Conservation (phyloP, 2,797 vertebrate genomes). For the Pseudocheirus occidentalis region DNA sequence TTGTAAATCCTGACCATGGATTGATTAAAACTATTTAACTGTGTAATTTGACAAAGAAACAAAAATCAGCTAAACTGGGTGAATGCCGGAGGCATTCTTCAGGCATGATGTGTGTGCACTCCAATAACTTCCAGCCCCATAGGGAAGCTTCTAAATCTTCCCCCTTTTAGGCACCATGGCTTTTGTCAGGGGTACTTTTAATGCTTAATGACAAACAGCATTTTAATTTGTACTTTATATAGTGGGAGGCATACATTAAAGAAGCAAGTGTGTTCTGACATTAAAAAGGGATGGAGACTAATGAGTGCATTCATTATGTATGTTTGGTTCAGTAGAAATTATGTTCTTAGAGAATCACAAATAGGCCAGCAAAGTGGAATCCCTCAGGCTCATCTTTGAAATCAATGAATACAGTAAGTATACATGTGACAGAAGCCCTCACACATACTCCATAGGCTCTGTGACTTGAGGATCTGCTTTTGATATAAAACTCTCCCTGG, state of each 20-base stretch:
- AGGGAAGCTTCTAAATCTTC: constrained; percentile 20
- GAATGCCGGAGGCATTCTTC: constrained; percentile 14
- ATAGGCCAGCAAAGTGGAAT: constrained; percentile 30
- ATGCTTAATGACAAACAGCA: constrained; percentile 59
- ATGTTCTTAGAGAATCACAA: constrained; percentile 61
- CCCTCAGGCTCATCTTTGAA: constrained; percentile 53
- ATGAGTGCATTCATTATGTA: constrained; percentile 25
- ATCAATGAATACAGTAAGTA: constrained; percentile 47
- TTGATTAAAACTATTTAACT: constrained; percentile 21
- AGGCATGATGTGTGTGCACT: constrained; percentile 2
- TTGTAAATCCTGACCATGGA: constrained; percentile 24
- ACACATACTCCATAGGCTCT: constrained; percentile 22
- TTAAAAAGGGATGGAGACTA: constrained; percentile 4
- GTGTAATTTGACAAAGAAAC: neutral
- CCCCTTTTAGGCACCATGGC: constrained; percentile 35
- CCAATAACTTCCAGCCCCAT: neutral
- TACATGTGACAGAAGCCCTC: constrained; percentile 51
- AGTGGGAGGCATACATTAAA: constrained; percentile 38
- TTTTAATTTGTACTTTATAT: constrained; percentile 60
- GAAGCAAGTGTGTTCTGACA: constrained; percentile 30
- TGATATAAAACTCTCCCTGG: constrained; percentile 33
- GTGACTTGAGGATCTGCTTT: constrained; percentile 53
- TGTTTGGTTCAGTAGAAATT: constrained; percentile 50
- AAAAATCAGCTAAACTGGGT: constrained; percentile 29
- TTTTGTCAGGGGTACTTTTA: constrained; percentile 45